Conservation (phyloP, 2,113 vertebrate genomes). For the Cariama cristata region DNA sequence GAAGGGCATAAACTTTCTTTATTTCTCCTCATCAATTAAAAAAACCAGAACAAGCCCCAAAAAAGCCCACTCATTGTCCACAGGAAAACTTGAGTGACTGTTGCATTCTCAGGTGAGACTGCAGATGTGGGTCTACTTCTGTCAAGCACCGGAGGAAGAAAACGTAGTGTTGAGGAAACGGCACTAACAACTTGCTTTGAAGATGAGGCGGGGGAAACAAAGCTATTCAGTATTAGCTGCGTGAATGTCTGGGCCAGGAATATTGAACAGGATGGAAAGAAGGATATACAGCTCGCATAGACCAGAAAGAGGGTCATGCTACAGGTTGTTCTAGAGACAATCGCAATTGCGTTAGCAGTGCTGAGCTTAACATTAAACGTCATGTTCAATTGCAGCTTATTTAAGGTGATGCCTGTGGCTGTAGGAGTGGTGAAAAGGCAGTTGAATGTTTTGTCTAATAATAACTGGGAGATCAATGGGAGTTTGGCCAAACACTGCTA, state of each 20-base stretch:
- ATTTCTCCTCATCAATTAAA: neutral
- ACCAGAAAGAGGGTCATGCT: neutral
- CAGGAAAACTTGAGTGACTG: neutral
- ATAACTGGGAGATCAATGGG: conserved; percentile 34
- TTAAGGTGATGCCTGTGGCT: conserved; percentile 38
- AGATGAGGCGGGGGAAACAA: neutral
- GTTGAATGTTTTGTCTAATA: conserved; percentile 66
- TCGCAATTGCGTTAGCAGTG: conserved; percentile 50
- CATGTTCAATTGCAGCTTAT: conserved; percentile 59
- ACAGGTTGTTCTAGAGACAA: conserved; percentile 4
- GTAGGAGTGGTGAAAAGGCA: conserved; percentile 50
- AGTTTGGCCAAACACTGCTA: neutral
- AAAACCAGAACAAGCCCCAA: neutral
- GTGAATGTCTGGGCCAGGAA: neutral
- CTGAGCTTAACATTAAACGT: conserved; percentile 42
- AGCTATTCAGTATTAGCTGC: neutral
- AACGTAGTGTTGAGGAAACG: neutral
- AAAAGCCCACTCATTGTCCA: neutral
- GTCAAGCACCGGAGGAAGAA: neutral
- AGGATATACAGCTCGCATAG: neutral
- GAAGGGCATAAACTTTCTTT: neutral
- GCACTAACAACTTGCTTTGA: neutral
- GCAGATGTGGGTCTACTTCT: neutral
- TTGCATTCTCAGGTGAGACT: neutral
- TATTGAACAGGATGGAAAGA: neutral